Evolutionary conservation across 2,797 vertebrate species (phyloP), one percentile per base, ranked within the genome.

Genomic region (Anguilla pacifica): DNA sequence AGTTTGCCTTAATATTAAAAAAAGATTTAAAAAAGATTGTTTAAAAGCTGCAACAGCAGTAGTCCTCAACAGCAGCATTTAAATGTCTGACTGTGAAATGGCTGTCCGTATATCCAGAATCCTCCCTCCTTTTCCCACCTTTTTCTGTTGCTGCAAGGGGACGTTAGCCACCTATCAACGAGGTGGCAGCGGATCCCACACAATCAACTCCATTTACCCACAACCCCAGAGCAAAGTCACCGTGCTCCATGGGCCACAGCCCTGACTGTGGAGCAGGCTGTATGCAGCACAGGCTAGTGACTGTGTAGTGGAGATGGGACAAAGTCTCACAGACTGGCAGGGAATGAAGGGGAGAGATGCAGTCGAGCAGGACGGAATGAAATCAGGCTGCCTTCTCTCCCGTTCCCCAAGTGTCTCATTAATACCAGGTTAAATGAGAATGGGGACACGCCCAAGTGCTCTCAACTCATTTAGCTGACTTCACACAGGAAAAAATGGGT

Each of bases 321-420:
- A 87, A 55, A 89, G 74, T 70, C 35, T 85, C 72, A 83, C 61
- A 79, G 85, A 39, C 91, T 92, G 91, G 53, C 88, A 91, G 55
- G 88, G 83, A 88, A 90, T 87, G 88, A 87, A 91, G 88, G 90
- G 91, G 91, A 93, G 70, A 79, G 85, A 89, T 79, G 86, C 88
- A 91, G 87, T 92, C 90, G 91, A 88, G 87, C 86, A 81, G 92
- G 89, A 91, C 90, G 89, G 82, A 88, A 85, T 87, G 79, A 93
- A 94, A 92, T 91, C 92, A 89, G 92, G 91, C 93, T 92, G 91
- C 92, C 92, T 94, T 92, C 92, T 93, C 90, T 86, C 72, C 95
- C 95, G 96, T 96, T 97, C 96, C 97, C 96, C 90, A 61, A 94
- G 96, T 94, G 95, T 92, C 97, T 97, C 95, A 97, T 97, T 97